Base-by-base conservation (phyloP, 2,888 invertebrate genomes). In the Pseudeuparius sepicola region DNA sequence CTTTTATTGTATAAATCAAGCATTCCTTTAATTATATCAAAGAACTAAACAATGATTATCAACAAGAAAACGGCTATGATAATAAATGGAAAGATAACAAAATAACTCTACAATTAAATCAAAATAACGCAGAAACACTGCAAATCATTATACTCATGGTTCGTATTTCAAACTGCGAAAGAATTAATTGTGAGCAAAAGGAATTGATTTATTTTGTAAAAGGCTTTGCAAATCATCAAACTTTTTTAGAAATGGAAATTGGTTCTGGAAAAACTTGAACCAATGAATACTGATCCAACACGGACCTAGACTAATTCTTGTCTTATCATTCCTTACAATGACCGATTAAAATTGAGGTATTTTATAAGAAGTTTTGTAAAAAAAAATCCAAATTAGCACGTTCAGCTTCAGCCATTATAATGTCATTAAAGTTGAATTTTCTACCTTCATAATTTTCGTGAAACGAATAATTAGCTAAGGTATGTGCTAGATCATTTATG, bases 351-450 rank as follows among this genome's bases (percentile, higher is more conserved):
- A 28, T 14, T 34, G 9, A 25, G 9, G 14, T 6, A 31, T 24
- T 14, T 31, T 36, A 26, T 25, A 31, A 20, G 36, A 36, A 10
- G 26, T 25, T 20, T 36, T 31, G 20, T 24, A 36, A 11, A 31
- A 27, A 31, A 36, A 36, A 14, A 14, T 36, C 16, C 4, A 24
- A 30, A 15, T 36, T n/a, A 26, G 14, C 7, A 9, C 29, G 14
- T 24, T 36, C 36, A 15, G 31, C 24, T 30, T 31, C 16, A 24
- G 31, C 10, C 3, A 30, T 17, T 7, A n/a, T 14, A 11, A 36
- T 30, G 18, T 36, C 36, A 24, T 31, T 30, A 24, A 36, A 36
- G 24, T 30, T 36, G 16, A 36, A 36, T 16, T 30, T 36, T 6
- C 16, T 11, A 14, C 36, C 36, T 30, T 31, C 25, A 14, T 14